Conservation (phyloP, 2,113 vertebrate species). For the Urocynchramus pylzowi region DNA sequence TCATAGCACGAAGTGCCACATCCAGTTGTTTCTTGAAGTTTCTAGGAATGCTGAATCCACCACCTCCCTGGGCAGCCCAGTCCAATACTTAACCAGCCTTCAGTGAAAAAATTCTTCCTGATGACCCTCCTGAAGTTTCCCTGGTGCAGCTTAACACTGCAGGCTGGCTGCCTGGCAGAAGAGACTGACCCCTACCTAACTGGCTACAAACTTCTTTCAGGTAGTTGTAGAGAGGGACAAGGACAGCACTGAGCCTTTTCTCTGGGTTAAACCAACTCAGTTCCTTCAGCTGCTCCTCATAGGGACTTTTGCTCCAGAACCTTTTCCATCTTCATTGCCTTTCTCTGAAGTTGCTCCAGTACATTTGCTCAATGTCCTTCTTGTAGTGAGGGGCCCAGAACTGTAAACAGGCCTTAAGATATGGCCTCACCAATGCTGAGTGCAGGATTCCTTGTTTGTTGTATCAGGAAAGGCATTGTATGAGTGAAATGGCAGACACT, state of each 20-base stretch:
- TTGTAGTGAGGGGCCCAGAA: not conserved
- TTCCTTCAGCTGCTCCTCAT: not conserved
- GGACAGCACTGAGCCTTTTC: not conserved
- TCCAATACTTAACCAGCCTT: not conserved
- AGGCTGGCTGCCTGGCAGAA: not conserved
- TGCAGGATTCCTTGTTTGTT: not conserved
- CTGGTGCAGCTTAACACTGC: not conserved
- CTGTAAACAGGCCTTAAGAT: too few species aligned
- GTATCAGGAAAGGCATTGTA: not conserved
- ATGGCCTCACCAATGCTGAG: not conserved
- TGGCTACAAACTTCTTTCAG: not conserved
- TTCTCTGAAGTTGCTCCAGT: not conserved
- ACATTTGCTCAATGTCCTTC: not conserved
- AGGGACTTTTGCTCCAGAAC: not conserved
- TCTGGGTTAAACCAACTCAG: not conserved
- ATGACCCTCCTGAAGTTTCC: not conserved
- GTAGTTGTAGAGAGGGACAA: too few species aligned
- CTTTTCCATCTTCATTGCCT: not conserved
- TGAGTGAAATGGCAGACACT: not conserved
- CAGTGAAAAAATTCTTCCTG: not conserved
- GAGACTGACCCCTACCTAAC: accelerated
- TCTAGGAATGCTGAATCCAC: not conserved
- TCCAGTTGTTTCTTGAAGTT: not conserved
- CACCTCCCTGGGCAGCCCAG: not conserved
- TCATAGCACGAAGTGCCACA: accelerated